These are phyloP conservation scores for Danio jaintianensis DNA, from an alignment of 2,797 vertebrate genomes.

Conservation along the genomic window DNA sequence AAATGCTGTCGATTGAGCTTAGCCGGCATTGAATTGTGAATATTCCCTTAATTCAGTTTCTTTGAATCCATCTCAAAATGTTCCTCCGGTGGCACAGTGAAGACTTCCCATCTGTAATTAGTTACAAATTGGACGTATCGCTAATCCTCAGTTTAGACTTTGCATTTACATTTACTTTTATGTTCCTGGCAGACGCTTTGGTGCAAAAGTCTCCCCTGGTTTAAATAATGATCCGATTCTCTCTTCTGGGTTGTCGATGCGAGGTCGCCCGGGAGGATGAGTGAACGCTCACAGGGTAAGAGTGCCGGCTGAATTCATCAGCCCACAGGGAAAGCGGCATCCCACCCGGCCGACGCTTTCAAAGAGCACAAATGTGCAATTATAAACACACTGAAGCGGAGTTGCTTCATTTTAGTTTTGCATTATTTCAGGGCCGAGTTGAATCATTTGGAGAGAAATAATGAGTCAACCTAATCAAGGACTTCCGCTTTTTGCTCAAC, in stretches of 20 bases:
- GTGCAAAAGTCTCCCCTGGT: slow-evolving; percentile 47
- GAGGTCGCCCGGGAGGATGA: slow-evolving; percentile 30
- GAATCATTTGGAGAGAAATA: slow-evolving; percentile 77
- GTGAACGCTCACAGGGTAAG: slow-evolving; percentile 41
- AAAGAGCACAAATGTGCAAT: slow-evolving; percentile 75
- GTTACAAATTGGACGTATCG: slow-evolving; percentile 46
- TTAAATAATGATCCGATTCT: slow-evolving; percentile 55
- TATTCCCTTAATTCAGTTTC: slow-evolving; percentile 43
- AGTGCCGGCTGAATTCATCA: slow-evolving; percentile 50
- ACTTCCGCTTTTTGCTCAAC: slow-evolving; percentile 77
- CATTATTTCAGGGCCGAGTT: slow-evolving; percentile 77
- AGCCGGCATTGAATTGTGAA: neutral
- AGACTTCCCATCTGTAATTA: slow-evolving; percentile 32
- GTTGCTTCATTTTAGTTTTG: slow-evolving; percentile 75
- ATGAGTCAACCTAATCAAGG: slow-evolving; percentile 80
- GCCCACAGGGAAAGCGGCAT: slow-evolving; percentile 50
- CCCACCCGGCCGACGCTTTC: slow-evolving; percentile 67
- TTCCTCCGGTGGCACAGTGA: slow-evolving; percentile 34
- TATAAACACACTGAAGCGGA: slow-evolving; percentile 72
- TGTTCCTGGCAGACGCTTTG: slow-evolving; percentile 26
- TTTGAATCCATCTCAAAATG: slow-evolving; percentile 70
- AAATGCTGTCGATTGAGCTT: neutral
- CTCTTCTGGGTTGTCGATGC: slow-evolving; percentile 22
- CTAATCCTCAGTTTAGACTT: slow-evolving; percentile 51
- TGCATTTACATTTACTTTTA: slow-evolving; percentile 27